Percentiles rank a stretch among this genome's conserved stretches.
phyloP scores from a whole-genome alignment of 1,140 invertebrate species.

The Drosophila bifasciata region DNA sequence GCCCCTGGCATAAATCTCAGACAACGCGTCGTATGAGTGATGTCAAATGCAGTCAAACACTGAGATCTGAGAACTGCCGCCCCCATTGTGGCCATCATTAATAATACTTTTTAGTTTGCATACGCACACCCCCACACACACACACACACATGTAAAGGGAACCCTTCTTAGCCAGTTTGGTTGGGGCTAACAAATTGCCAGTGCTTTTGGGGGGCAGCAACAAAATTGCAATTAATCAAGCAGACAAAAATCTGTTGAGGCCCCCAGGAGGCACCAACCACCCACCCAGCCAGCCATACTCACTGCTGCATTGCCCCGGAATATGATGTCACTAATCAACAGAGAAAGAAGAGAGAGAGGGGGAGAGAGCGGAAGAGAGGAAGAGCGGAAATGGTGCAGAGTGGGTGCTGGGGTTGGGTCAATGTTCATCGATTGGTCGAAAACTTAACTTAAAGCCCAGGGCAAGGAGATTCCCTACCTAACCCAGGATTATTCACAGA shows the following conservation, averaged over 20 bases:
- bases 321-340: conserved; percentile 46
- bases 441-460: conserved; percentile 2
- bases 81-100: conserved; percentile 62
- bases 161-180: background rate
- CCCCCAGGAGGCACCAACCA: background rate
- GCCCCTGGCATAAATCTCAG: conserved; percentile 72
- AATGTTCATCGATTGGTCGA: conserved; percentile 27
- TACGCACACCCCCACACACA: conserved; percentile 2
- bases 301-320: no score
- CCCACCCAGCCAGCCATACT: background rate
- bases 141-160: conserved; percentile 5
- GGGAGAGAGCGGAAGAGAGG: no score
- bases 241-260: conserved; percentile 70
- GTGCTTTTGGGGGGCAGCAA: conserved; percentile 18
- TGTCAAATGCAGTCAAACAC: conserved; percentile 67
- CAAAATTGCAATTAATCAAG: conserved; percentile 73
- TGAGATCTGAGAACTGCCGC: conserved; percentile 41
- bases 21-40: conserved; percentile 75
- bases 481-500: conserved; percentile 18
- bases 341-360: background rate
- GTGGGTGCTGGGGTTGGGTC: no score
- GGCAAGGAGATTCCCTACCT: background rate
- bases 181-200: conserved; percentile 59
- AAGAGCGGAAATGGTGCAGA: no score
- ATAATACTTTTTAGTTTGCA: conserved; percentile 77